phyloP scores from a whole-genome alignment of 1,140 invertebrate species.

The Drosophila repleta region DNA sequence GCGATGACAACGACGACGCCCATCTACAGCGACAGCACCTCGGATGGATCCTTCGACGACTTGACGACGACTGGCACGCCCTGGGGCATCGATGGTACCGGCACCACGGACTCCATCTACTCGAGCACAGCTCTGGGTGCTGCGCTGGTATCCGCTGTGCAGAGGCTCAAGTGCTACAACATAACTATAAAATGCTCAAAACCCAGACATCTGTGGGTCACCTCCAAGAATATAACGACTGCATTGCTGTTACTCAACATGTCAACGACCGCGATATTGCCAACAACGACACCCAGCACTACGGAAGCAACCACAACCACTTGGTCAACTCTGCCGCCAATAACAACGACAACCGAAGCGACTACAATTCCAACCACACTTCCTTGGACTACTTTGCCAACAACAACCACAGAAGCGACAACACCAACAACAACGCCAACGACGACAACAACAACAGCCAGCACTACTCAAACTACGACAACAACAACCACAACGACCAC shows the following conservation, averaged over 20 bases:
- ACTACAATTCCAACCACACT: slow-evolving; percentile 33
- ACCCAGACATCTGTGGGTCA: slow-evolving; percentile 48
- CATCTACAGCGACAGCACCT: slow-evolving; percentile 53
- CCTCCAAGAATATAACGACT: slow-evolving; percentile 55
- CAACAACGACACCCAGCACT: slow-evolving; percentile 36
- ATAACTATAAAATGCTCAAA: slow-evolving; percentile 79
- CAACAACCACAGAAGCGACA: slow-evolving; percentile 33
- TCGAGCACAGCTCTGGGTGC: slow-evolving; percentile 53
- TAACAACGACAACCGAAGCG: slow-evolving; percentile 32
- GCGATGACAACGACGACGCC: slow-evolving; percentile 61
- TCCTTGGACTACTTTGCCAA: slow-evolving; percentile 30
- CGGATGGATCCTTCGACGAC: slow-evolving; percentile 55
- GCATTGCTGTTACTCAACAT: slow-evolving; percentile 71
- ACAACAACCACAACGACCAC: slow-evolving; percentile 33
- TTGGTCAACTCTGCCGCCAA: slow-evolving; percentile 34
- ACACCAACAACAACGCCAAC: slow-evolving; percentile 31
- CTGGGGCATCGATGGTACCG: slow-evolving; percentile 30
- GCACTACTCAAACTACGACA: slow-evolving; percentile 18
- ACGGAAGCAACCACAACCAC: slow-evolving; percentile 35
- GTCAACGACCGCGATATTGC: slow-evolving; percentile 64
- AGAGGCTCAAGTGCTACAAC: slow-evolving; percentile 70
- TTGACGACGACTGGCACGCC: slow-evolving; percentile 24
- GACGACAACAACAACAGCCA: slow-evolving; percentile 15
- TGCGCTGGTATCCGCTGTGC: slow-evolving; percentile 34
- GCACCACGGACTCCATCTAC: slow-evolving; percentile 50